These are phyloP conservation scores for Pachycephus smyrnensis DNA, from an alignment of 2,888 invertebrate species.

Conservation along the genomic window DNA sequence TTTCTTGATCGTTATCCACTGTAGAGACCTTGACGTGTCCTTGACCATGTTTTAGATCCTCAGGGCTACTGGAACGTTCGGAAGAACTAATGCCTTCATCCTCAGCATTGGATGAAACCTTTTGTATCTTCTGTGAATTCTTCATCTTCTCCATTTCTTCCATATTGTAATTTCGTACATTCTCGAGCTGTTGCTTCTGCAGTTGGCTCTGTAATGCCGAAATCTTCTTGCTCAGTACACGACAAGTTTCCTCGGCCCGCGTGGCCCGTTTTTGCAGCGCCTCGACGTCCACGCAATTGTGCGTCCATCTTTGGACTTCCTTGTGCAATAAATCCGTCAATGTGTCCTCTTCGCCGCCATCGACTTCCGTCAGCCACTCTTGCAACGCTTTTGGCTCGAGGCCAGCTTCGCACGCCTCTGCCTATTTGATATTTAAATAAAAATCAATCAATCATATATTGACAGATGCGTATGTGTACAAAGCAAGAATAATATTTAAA, in stretches of 20 bases:
- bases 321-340: slow-evolving; percentile 60
- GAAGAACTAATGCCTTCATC: slow-evolving; percentile 92
- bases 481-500: not conserved
- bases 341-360: slow-evolving; percentile 54
- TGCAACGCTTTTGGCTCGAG: slow-evolving; percentile 60
- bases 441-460: slow-evolving; percentile 5
- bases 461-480: not conserved
- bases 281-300: slow-evolving; percentile 84
- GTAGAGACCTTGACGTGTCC: slow-evolving; percentile 44
- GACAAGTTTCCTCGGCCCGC: slow-evolving; percentile 72
- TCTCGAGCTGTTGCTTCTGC: slow-evolving; percentile 53
- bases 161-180: slow-evolving; percentile 50
- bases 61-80: slow-evolving; percentile 81
- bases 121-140: slow-evolving; percentile 37
- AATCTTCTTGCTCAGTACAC: slow-evolving; percentile 58
- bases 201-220: slow-evolving; percentile 55
- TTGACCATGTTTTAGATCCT: slow-evolving; percentile 68
- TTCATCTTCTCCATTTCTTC: slow-evolving; percentile 25
- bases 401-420: slow-evolving; percentile 65
- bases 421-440: slow-evolving; percentile 38
- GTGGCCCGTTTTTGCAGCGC: slow-evolving; percentile 78
- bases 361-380: slow-evolving; percentile 58
- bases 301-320: slow-evolving; percentile 83
- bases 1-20: slow-evolving; percentile 78
- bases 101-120: slow-evolving; percentile 79